Base-by-base conservation (phyloP, 2,888 invertebrate genomes). In the Drosophila recens region DNA sequence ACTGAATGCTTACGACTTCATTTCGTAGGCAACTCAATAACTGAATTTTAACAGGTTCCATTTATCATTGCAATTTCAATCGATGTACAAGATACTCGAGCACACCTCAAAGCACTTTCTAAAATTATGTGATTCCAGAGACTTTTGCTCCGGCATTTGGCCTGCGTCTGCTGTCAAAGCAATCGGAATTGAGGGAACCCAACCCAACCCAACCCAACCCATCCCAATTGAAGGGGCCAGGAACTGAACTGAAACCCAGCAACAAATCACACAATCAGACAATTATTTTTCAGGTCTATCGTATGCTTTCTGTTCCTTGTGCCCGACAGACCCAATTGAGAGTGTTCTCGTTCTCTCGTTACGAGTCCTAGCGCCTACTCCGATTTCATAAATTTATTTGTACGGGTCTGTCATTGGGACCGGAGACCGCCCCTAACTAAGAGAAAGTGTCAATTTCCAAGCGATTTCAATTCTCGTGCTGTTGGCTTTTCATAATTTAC, bases 381-480 rank as follows among this genome's bases (percentile, higher is more conserved):
- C 54, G 68, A 75, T 82, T 82, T 83, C 82, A 82, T 76, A 79
- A 83, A 79, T 83, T 71, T 30, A 30, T 30, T 30, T 30, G 8
- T 79, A 51, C 62, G 27, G 27, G 27, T 27, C 27, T 27, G 27
- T 27, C 27, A 6, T 27, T 27, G 27, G 27, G 27, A 5, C 33
- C 15, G 36, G 23, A 33, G 34, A 57, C 43, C 54, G 65, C 63
- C 63, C 68, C 64, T 46, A 36, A 54, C 56, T 40, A 53, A 27
- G 69, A 61, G 71, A 84, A 84, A 78, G 83, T 84, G 85, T 84
- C 85, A 82, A 79, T 87, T 84, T 84, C 80, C 82, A 63, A 84
- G 75, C 78, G 78, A 75, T 76, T 65, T 79, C 78, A 75, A 79
- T 79, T 75, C 67, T 27, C 38, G 15, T 42, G 36, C 52, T 40